Conservation (phyloP, 2,797 vertebrate genomes). For the Glossophaga mutica region DNA sequence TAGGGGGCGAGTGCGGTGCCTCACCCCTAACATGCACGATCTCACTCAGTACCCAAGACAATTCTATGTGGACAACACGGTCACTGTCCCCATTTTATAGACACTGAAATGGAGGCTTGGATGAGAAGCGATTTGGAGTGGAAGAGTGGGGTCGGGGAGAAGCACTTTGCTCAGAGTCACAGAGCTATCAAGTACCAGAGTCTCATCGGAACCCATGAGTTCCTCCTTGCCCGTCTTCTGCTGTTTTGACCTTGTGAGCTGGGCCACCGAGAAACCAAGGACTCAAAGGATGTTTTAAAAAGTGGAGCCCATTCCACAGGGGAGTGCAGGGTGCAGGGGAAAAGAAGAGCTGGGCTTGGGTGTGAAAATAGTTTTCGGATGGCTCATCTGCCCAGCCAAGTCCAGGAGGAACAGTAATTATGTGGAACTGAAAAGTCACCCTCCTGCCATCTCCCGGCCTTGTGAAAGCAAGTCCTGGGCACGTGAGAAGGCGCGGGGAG, state of each 20-base stretch:
- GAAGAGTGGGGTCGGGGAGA: neutral
- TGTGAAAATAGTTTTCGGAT: conserved; percentile 14
- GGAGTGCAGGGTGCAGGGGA: neutral
- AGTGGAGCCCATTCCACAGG: neutral
- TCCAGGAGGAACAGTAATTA: neutral
- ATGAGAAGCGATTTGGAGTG: neutral
- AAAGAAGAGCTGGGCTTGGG: neutral
- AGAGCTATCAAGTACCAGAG: neutral
- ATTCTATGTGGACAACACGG: neutral
- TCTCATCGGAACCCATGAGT: neutral
- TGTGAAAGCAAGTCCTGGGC: neutral
- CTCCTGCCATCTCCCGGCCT: neutral
- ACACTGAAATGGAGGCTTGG: neutral
- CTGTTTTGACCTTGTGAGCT: neutral
- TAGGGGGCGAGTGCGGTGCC: neutral
- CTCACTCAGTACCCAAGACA: neutral
- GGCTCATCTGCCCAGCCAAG: neutral
- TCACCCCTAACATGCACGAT: neutral
- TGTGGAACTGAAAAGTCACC: conserved; percentile 36
- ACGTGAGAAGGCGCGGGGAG: neutral
- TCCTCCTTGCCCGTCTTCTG: neutral
- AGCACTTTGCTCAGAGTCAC: neutral
- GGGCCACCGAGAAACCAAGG: neutral
- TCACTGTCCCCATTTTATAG: neutral
- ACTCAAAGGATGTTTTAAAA: neutral